Conservation (phyloP, 1,140 invertebrate species). For the Venturia canescens region DNA sequence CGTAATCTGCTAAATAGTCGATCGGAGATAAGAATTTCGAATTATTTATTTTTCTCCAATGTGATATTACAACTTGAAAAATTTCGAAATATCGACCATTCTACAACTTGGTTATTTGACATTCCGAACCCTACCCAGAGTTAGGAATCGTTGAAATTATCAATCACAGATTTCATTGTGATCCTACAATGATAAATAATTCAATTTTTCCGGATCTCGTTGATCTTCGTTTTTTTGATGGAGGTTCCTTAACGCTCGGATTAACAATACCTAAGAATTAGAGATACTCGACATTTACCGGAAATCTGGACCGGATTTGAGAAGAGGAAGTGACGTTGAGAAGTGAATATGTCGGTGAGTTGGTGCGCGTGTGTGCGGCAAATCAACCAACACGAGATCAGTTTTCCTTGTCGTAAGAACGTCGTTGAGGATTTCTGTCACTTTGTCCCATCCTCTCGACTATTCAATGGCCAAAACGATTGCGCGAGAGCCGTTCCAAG, state of each 20-base stretch:
- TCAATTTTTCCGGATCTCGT: too few relatives aligned
- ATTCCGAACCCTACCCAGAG: too few relatives aligned
- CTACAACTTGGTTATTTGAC: too few relatives aligned
- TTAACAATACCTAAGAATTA: background rate
- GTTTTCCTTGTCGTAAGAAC: constrained; percentile 19
- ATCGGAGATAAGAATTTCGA: too few relatives aligned
- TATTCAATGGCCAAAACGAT: constrained; percentile 30
- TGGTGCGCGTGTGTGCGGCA: background rate
- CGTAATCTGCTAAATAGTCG: too few relatives aligned
- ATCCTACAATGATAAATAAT: too few relatives aligned
- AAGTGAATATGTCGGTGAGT: background rate
- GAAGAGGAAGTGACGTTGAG: background rate
- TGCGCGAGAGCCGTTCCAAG: constrained; percentile 21
- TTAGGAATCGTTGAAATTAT: too few relatives aligned
- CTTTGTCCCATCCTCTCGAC: constrained; percentile 17
- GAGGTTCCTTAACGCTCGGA: background rate
- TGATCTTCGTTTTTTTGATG: too few relatives aligned
- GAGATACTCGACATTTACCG: background rate
- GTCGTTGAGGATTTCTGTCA: constrained; percentile 23
- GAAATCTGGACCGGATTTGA: background rate
- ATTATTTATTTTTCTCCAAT: too few relatives aligned
- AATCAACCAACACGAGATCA: constrained; percentile 10
- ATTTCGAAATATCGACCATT: too few relatives aligned
- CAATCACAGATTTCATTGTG: too few relatives aligned
- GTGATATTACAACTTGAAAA: too few relatives aligned